Evolutionary conservation across 2,888 invertebrate species (phyloP).

Genomic region (Drosophila cognata): DNA sequence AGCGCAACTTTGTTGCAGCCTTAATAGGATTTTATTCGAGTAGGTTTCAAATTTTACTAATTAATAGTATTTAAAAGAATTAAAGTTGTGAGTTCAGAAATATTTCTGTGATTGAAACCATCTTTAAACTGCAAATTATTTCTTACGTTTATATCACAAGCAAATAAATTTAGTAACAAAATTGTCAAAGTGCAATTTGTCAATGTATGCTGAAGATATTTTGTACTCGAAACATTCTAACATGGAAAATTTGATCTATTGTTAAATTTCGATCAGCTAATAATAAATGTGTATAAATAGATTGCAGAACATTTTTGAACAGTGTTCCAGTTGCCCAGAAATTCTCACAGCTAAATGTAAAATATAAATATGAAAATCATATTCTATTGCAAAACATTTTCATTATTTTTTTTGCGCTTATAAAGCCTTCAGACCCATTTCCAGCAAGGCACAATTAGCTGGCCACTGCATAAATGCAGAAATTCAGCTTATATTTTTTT

Average conservation of each 20-base stretch:
- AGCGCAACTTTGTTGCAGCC: constrained; percentile 32
- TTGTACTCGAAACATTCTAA: background rate
- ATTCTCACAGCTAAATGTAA: background rate
- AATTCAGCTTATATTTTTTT: background rate
- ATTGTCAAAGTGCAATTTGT: background rate
- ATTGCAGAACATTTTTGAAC: background rate
- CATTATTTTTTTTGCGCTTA: constrained; percentile 50
- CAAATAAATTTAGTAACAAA: background rate
- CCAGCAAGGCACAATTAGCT: constrained; percentile 27
- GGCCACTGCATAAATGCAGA: constrained; percentile 4
- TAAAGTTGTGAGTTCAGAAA: background rate
- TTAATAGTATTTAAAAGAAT: background rate
- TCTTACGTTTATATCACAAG: background rate
- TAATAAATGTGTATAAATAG: no score
- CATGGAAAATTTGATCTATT: background rate
- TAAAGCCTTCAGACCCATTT: constrained; percentile 11
- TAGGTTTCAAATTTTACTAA: no score
- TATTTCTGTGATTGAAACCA: background rate
- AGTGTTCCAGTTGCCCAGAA: background rate
- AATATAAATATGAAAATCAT: background rate
- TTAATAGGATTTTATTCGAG: background rate
- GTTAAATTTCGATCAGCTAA: background rate
- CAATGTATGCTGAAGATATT: background rate
- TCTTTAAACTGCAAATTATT: background rate
- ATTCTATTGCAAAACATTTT: constrained; percentile 1